Conservation (phyloP, 2,797 vertebrate genomes). For the Oreochromis mossambicus region DNA sequence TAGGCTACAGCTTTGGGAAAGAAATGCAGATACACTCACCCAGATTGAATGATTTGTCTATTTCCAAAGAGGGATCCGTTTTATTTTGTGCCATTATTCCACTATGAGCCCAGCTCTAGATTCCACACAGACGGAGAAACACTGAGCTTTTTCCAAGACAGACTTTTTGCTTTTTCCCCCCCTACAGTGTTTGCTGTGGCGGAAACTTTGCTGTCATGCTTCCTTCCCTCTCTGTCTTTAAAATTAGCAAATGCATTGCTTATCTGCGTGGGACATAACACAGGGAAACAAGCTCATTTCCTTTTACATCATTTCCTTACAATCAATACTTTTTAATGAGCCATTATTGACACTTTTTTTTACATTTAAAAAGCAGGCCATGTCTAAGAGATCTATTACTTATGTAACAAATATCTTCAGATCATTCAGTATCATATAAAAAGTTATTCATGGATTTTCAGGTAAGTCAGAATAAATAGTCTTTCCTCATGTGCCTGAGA, state of each 20-base stretch:
- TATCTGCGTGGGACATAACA: constrained; percentile 90
- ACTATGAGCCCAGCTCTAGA: constrained; percentile 52
- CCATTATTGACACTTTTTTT: constrained; percentile 7
- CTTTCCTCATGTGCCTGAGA: neutral
- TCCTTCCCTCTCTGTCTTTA: constrained; percentile 89
- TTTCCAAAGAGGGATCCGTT: constrained; percentile 71
- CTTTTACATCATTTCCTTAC: constrained; percentile 92
- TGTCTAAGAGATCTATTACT: neutral
- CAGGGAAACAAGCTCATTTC: constrained; percentile 84
- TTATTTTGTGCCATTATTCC: constrained; percentile 86
- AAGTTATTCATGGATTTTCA: neutral
- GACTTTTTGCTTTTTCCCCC: constrained; percentile 5
- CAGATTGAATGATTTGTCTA: constrained; percentile 81
- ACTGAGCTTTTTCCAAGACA: constrained; percentile 61
- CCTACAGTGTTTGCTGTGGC: constrained; percentile 75
- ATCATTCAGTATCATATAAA: neutral
- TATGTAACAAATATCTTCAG: neutral
- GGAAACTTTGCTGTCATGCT: constrained; percentile 91
- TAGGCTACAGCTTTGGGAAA: neutral
- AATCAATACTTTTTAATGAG: constrained; percentile 78
- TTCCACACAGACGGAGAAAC: constrained; percentile 24
- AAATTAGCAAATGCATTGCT: constrained; percentile 88
- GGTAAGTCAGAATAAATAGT: neutral
- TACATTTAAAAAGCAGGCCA: neutral
- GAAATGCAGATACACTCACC: constrained; percentile 79